Conservation (phyloP, 2,888 invertebrate genomes). For the Stenurella melanura region DNA sequence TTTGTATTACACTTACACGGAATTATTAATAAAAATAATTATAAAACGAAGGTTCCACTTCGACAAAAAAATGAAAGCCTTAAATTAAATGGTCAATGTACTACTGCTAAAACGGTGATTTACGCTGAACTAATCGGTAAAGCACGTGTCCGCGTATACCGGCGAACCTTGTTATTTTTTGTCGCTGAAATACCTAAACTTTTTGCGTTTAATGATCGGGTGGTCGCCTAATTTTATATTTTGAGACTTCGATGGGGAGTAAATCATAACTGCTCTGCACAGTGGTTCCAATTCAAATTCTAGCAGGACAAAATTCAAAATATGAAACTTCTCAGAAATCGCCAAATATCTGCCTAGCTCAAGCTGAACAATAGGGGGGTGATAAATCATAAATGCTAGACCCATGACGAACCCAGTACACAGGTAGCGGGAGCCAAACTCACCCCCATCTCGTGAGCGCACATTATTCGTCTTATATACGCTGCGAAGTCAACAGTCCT, state of each 20-base stretch:
- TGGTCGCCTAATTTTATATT: not conserved
- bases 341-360: no score
- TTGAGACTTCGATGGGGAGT: not conserved
- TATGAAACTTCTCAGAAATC: no score
- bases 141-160: slow-evolving; percentile 28
- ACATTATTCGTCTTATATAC: no score
- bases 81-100: not conserved
- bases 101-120: slow-evolving; percentile 9
- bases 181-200: slow-evolving; percentile 5
- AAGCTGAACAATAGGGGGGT: no score
- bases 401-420: no score
- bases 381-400: no score
- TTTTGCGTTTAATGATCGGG: not conserved
- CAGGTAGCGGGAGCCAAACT: no score
- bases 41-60: slow-evolving; percentile 1
- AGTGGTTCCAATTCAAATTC: no score
- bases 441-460: no score
- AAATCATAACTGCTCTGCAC: no score
- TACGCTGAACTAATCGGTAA: slow-evolving; percentile 17
- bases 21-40: not conserved
- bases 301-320: no score
- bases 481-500: no score
- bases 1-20: not conserved
- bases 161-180: slow-evolving; percentile 26
- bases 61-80: slow-evolving; percentile 5